Base-by-base conservation (phyloP, 2,113 vertebrate genomes). In the Pollachius pollachius region DNA sequence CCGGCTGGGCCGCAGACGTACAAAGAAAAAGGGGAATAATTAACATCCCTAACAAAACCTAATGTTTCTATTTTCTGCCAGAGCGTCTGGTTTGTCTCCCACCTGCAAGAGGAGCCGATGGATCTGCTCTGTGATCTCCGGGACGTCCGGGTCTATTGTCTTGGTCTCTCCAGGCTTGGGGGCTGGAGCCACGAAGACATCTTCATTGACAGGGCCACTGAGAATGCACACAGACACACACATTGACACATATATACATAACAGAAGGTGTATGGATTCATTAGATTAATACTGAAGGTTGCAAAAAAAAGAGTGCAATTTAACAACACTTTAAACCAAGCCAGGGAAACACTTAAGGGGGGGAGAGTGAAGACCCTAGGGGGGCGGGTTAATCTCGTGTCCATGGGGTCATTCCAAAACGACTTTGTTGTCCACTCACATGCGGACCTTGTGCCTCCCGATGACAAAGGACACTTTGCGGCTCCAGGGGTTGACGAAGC, bases 401-500 rank as follows among this genome's bases (percentile, higher is more conserved):
- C 30, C 4, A 34, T 34, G 30, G 30, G 4, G 1, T 30, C 30
- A 30, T 5, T 30, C 30, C 30, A 5, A 34, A 5, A 34, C 11
- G 41, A 9, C 41, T 13, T n/a, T 12, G 16, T 15, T 15, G 3
- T 15, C 0, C 16, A 94, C 96, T 95, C 89, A 98, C 97, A 92
- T 95, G 78, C 95, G 92, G 83, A 99, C 96, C 95, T 95, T 96
- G 89, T 99, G 96, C 65, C 95, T 92, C 68, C 96, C 97, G 16
- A 99, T 97, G 83, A 99, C 93, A 79, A 98, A 97, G 2, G 97
- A 95, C 69, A 98, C 95, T 84, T 96, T 98, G 62, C 93, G 89
- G 88, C 95, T 98, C 96, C 96, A 99, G 8, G 97, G 97, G 84
- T 97, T 98, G 85, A 98, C 89, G 66, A 97, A 99, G 86, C 96